phyloP scores from a whole-genome alignment of 2,888 invertebrate species.

The Mechanitis messenoides region DNA sequence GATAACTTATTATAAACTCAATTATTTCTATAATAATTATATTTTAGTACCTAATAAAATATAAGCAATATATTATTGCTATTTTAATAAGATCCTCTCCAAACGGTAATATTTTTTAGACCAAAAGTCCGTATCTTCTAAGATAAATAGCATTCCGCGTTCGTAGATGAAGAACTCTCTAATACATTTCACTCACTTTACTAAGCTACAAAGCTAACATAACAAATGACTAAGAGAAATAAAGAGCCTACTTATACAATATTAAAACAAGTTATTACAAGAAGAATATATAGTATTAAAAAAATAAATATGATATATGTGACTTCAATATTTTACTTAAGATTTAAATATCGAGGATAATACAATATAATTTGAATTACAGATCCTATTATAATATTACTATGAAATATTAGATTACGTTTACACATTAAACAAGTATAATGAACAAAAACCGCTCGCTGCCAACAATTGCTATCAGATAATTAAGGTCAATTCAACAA shows the following conservation, averaged over 20 bases:
- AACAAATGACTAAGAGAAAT: slow-evolving; percentile 10
- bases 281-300: too few relatives aligned
- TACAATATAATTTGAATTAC: too few relatives aligned
- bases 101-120: slow-evolving; percentile 7
- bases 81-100: slow-evolving; percentile 3
- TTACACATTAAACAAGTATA: background rate
- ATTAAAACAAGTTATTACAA: background rate
- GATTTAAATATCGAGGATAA: too few relatives aligned
- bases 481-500: background rate
- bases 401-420: background rate
- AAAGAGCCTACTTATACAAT: background rate
- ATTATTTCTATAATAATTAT: background rate
- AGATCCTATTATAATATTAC: too few relatives aligned
- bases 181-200: slow-evolving; percentile 14
- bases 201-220: slow-evolving; percentile 16
- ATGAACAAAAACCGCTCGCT: background rate
- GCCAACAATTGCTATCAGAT: background rate
- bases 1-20: background rate
- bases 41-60: background rate
- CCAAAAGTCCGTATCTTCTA: slow-evolving; percentile 5
- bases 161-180: slow-evolving; percentile 9
- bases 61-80: background rate
- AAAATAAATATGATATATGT: too few relatives aligned
- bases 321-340: too few relatives aligned
- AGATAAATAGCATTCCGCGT: slow-evolving; percentile 9